phyloP scores from a whole-genome alignment of 2,113 vertebrate genomes.

The Numenius arquata region DNA sequence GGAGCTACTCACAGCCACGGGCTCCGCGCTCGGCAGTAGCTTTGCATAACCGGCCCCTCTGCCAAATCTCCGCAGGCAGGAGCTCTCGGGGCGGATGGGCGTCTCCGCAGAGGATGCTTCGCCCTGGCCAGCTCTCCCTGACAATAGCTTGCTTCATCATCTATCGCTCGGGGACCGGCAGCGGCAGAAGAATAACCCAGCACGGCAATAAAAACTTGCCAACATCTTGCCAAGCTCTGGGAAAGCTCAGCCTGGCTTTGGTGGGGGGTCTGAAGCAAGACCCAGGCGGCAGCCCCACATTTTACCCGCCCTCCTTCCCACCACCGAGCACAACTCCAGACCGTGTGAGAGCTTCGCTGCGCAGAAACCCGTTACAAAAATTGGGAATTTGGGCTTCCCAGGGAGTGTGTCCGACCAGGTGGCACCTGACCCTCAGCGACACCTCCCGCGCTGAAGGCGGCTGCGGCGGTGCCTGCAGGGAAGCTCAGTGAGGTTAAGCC shows the following conservation, averaged over 20 bases:
- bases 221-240: neutral
- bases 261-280: slow-evolving; percentile 38
- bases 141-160: slow-evolving; percentile 49
- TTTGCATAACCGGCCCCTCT: neutral
- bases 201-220: neutral
- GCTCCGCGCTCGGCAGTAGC: neutral
- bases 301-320: neutral
- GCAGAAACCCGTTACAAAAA: neutral
- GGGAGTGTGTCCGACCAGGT: rapidly evolving
- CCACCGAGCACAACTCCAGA: rapidly evolving
- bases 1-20: neutral
- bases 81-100: slow-evolving; percentile 3
- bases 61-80: neutral
- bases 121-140: neutral
- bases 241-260: neutral
- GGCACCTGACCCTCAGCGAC: neutral
- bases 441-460: neutral
- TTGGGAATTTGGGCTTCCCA: rapidly evolving
- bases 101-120: neutral
- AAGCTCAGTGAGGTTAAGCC: rapidly evolving
- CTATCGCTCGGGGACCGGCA: neutral
- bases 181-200: neutral
- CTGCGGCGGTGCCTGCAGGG: rapidly evolving
- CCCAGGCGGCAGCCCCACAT: rapidly evolving
- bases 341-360: rapidly evolving